Evolutionary conservation across 2,888 invertebrate genomes (phyloP), one percentile per base, ranked within the genome.

Genomic region (Keiferia lycopersicella): DNA sequence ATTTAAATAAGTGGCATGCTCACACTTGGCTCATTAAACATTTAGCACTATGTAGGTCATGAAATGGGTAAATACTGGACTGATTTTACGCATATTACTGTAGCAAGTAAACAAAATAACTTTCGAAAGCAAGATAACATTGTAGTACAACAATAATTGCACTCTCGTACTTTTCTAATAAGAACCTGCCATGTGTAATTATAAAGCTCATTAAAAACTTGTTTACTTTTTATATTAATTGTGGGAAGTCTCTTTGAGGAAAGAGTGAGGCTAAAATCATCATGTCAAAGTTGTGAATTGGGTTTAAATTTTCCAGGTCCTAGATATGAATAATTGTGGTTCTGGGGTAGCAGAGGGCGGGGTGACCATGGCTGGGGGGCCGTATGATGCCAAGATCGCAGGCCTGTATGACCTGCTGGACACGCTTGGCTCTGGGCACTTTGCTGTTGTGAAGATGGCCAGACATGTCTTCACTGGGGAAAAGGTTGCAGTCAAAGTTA

Each of bases 401-500:
- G 99, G 99, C 64, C 93, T 99, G 61, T 99, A 99, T 89, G 99
- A 99, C 91, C 93, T 99, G 82, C 97, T 98, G 86, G 97, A 98
- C 86, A 99, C 99, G 4, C 94, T 99, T 65, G 99, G 99, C 59
- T 96, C 98, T 67, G 99, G 99, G 66, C 99, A 99, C 92, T 99
- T 99, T 93, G 99, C 99, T 68, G 98, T 99, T 69, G 99, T 99
- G 57, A 99, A 99, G 92, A 92, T 98, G 70, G 99, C 99, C 30
- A 93, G 98, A 70, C 99, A 99, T 93, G 99, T 99, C 65, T 99
- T 99, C 88, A 99, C 99, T 62, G 99, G 99, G 45, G 98, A 98
- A 92, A 98, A 98, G 91, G 99, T 99, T 65, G 98, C 98, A 64
- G 98, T 98, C 63, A 98, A 98, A 94, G 97, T 99, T 68, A 99